phyloP scores from a whole-genome alignment of 2,888 invertebrate species.

The Sinotaia quadrata region DNA sequence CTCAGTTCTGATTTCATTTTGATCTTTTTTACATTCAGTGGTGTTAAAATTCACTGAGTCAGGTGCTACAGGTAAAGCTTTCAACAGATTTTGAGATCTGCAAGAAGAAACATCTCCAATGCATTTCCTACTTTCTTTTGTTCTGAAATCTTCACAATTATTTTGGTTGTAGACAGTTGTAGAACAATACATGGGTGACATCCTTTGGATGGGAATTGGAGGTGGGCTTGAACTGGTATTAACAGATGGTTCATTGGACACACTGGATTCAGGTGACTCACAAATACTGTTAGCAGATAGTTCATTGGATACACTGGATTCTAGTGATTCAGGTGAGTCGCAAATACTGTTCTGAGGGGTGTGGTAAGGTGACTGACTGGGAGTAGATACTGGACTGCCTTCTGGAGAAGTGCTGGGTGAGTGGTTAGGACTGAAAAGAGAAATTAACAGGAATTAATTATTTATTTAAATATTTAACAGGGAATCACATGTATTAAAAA shows the following conservation, averaged over 20 bases:
- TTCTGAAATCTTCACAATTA: not conserved
- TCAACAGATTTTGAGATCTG: not conserved
- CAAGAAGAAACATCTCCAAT: too few relatives aligned
- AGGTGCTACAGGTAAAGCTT: not conserved
- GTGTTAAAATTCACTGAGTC: not conserved
- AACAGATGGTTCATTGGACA: not conserved
- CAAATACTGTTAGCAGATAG: not conserved
- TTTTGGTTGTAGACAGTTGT: not conserved
- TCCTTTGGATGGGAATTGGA: conserved; percentile 21
- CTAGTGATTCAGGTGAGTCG: conserved; percentile 44
- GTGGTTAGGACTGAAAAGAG: conserved; percentile 46
- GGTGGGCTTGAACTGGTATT: conserved; percentile 12
- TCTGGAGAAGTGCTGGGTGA: conserved; percentile 57
- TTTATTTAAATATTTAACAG: too few relatives aligned
- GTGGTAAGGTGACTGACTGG: conserved; percentile 53
- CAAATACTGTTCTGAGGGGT: conserved; percentile 50
- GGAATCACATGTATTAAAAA: too few relatives aligned
- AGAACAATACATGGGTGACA: not conserved
- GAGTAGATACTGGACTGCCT: conserved; percentile 62
- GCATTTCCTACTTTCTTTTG: not conserved
- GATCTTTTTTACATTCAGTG: not conserved
- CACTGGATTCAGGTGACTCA: conserved; percentile 31
- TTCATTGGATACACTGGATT: not conserved
- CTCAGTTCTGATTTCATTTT: not conserved
- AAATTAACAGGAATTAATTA: not conserved